Percentiles rank a stretch among this genome's conserved stretches.
Conservation (phyloP, 1,140 invertebrate species). For the Platyura marginata region DNA sequence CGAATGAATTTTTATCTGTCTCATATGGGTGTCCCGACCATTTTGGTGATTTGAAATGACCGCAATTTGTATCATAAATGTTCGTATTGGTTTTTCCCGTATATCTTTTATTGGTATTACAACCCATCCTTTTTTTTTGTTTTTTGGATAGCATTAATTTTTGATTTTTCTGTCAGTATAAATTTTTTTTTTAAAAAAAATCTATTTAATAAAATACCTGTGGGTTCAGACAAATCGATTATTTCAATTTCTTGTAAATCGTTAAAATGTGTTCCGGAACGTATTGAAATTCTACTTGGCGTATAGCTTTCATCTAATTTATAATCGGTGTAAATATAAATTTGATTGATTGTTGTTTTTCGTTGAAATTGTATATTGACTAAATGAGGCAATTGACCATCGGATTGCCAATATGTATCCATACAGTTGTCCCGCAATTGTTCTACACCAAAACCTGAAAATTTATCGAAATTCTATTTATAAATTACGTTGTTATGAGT, state of each 20-base stretch:
- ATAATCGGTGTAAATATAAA: slow-evolving; percentile 95
- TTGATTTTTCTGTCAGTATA: too few relatives aligned
- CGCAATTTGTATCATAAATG: slow-evolving; percentile 95
- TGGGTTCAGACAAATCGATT: slow-evolving; percentile 83
- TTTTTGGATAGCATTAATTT: neutral
- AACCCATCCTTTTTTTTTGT: slow-evolving; percentile 61
- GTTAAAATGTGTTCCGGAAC: slow-evolving; percentile 92
- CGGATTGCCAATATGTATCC: slow-evolving; percentile 99
- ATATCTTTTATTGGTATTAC: slow-evolving; percentile 82
- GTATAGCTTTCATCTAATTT: slow-evolving; percentile 99
- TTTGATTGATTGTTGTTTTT: slow-evolving; percentile 88
- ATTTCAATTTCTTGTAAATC: slow-evolving; percentile 96
- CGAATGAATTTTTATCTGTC: slow-evolving; percentile 92
- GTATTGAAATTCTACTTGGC: slow-evolving; percentile 84
- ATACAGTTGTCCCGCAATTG: slow-evolving; percentile 86
- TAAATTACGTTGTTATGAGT: neutral
- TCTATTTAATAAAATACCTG: slow-evolving; percentile 24
- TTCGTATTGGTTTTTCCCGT: slow-evolving; percentile 69
- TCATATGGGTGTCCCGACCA: slow-evolving; percentile 92
- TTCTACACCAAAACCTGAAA: slow-evolving; percentile 87
- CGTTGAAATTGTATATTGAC: slow-evolving; percentile 95
- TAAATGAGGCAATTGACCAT: slow-evolving; percentile 92
- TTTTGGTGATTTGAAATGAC: slow-evolving; percentile 97
- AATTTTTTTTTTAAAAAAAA: neutral
- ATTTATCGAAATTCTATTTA: slow-evolving; percentile 4